Evolutionary conservation across 2,113 vertebrate genomes (phyloP), one percentile per base, ranked within the genome.

Genomic region (Polyodon spathula): DNA sequence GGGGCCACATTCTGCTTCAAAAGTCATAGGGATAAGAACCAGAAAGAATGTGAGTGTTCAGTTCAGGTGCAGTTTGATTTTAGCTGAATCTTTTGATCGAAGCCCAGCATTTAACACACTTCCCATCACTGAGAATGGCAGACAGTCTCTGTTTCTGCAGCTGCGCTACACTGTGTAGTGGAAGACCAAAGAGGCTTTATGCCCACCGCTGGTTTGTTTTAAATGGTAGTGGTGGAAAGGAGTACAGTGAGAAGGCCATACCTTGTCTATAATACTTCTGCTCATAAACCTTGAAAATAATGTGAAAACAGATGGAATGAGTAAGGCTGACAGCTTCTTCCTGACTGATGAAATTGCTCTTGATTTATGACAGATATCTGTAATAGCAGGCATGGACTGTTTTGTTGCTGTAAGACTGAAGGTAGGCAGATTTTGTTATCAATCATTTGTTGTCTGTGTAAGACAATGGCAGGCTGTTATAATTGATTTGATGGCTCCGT

Each of bases 341-440:
- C 73, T 73, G 67, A 63, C 60, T 87, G 82, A 86, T 86, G 81
- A 88, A 86, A 90, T 88, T 86, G 79, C 81, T 89, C 89, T 88
- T 89, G 90, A 93, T 92, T 90, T 88, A 88, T 84, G 80, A 87
- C 80, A 92, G 89, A 88, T 83, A 85, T 89, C 85, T 83, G 82
- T 82, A 81, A 83, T 86, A 81, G 77, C 81, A 73, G 73, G 83
- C 84, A 78, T 79, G 73, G 76, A 81, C 83, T 87, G 82, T 87
- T 89, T 90, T 86, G 84, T 89, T 86, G 81, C 84, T 86, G 74
- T 91, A 85, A 84, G 76, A 87, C 81, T 80, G 84, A 90, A 85
- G 86, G 84, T 84, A 86, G 85, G 81, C 77, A 83, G 83, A 76
- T 82, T 84, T 87, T 90, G 87, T 90, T 90, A 92, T 92, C 89